Evolutionary conservation across 2,888 invertebrate genomes (phyloP).

Genomic region (Yponomeuta evonymella): DNA sequence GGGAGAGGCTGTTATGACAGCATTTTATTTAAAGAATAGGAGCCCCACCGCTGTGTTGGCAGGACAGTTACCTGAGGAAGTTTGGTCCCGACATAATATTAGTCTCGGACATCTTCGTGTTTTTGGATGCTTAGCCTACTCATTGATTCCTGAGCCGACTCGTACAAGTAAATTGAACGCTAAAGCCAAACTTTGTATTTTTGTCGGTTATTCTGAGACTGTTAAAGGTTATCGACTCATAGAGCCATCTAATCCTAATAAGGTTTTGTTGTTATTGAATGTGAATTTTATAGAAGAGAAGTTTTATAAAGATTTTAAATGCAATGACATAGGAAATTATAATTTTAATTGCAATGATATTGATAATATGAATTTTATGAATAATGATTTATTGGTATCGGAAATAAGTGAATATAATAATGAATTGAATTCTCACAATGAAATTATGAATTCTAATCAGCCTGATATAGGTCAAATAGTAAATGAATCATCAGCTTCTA

Average conservation of each 20-base stretch:
- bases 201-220: no score
- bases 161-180: no score
- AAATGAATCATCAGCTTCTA: neutral
- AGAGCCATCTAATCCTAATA: no score
- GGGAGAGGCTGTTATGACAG: constrained; percentile 21
- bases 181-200: no score
- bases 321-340: constrained; percentile 14
- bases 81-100: constrained; percentile 9
- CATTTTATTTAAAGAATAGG: constrained; percentile 14
- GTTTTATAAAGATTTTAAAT: constrained; percentile 12
- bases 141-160: constrained; percentile 18
- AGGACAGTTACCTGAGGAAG: constrained; percentile 3
- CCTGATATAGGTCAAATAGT: neutral
- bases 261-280: no score
- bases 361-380: neutral
- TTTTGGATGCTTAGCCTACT: constrained; percentile 16
- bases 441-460: neutral
- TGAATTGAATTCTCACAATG: neutral
- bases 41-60: constrained; percentile 7
- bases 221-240: no score
- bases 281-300: no score
- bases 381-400: neutral
- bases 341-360: neutral
- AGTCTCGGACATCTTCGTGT: constrained; percentile 16
- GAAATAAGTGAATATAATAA: neutral